Evolutionary conservation across 2,797 vertebrate genomes (phyloP).

Genomic region (Bradypus variegatus): DNA sequence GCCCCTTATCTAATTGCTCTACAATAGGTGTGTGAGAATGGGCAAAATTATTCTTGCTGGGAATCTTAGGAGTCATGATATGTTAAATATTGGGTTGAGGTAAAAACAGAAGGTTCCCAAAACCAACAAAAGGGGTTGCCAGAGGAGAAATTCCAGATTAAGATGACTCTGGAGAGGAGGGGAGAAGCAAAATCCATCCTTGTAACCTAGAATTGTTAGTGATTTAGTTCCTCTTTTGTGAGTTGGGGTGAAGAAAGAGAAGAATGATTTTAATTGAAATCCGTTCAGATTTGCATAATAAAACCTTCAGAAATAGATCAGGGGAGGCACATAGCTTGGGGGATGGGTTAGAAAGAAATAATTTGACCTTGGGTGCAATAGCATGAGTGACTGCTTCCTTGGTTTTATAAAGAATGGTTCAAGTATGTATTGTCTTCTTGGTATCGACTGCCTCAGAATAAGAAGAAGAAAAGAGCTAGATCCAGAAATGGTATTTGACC

Average conservation of each 20-base stretch:
- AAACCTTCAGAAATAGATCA: constrained; percentile 59
- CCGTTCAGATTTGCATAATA: constrained; percentile 56
- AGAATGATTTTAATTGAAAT: constrained; percentile 63
- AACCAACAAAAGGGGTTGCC: background rate
- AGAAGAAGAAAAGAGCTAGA: constrained; percentile 39
- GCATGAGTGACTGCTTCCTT: constrained; percentile 39
- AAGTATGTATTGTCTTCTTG: constrained; percentile 23
- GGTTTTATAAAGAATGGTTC: constrained; percentile 48
- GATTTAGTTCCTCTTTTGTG: constrained; percentile 52
- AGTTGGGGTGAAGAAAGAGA: constrained; percentile 45
- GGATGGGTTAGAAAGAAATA: constrained; percentile 50
- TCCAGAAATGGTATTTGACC: constrained; percentile 65
- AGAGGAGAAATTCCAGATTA: constrained; percentile 19
- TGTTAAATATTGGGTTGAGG: background rate
- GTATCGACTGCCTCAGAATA: constrained; percentile 44
- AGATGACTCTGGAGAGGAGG: background rate
- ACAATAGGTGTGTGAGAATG: background rate
- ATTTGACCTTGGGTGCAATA: constrained; percentile 49
- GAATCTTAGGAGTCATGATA: background rate
- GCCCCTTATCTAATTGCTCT: background rate
- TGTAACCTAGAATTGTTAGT: constrained; percentile 40
- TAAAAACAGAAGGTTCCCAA: background rate
- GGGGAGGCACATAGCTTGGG: constrained; percentile 34
- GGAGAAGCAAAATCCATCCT: constrained; percentile 21
- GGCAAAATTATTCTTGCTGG: background rate